Evolutionary conservation across 2,113 vertebrate genomes (phyloP).

Genomic region (Lophotis ruficrista): DNA sequence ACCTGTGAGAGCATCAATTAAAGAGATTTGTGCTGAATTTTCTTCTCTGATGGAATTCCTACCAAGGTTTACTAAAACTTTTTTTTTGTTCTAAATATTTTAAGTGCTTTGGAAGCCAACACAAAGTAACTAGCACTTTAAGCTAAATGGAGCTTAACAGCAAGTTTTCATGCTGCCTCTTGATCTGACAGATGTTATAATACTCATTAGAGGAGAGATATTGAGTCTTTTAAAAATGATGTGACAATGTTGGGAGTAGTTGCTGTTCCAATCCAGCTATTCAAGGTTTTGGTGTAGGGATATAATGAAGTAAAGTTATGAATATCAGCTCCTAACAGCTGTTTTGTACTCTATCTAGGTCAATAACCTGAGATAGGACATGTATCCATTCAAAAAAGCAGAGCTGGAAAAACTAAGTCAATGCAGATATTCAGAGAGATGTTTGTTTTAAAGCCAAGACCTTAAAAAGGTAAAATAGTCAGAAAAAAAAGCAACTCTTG

Average conservation of each 20-base stretch:
- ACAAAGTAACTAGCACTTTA: background rate
- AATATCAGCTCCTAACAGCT: background rate
- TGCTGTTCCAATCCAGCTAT: background rate
- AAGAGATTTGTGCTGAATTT: background rate
- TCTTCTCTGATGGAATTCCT: background rate
- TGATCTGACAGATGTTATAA: background rate
- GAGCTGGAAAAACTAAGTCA: background rate
- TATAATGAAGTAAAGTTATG: background rate
- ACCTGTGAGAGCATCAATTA: background rate
- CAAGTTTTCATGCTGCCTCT: background rate
- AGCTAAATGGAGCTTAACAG: background rate
- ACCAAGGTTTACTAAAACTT: background rate
- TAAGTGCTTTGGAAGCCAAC: background rate
- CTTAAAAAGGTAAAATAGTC: background rate
- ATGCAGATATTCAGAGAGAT: background rate
- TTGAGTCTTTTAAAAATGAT: background rate
- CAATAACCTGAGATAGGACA: background rate
- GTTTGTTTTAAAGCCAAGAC: background rate
- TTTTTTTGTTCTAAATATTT: background rate
- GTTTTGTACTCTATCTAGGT: background rate
- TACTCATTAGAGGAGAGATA: background rate
- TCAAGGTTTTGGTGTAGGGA: background rate
- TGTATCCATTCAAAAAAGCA: background rate
- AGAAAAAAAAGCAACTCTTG: background rate
- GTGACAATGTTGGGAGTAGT: background rate